Base-by-base conservation (phyloP, 1,140 invertebrate genomes). In the Drosophila rufa region DNA sequence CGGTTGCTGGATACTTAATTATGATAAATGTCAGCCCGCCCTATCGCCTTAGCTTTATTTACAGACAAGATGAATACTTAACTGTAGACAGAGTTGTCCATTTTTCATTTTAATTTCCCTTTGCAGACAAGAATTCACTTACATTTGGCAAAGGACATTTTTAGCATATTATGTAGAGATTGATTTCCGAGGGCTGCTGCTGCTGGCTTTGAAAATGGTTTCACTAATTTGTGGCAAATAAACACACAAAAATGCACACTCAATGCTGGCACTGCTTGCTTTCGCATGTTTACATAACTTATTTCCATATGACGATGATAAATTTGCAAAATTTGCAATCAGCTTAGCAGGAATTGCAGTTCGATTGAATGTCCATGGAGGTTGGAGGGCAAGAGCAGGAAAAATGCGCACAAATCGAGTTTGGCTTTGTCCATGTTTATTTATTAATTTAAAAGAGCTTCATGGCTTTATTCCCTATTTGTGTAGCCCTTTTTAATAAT, bases 191-290 rank as follows among this genome's bases (percentile, higher is more conserved):
- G 17, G 25, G 22, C 50, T 27, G 27, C 27, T 27, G 27, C 27
- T 62, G 22, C 22, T 25, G 22, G 8, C n/a, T 51, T 51, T n/a
- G 5, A 53, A 53, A 53, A 33, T n/a, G 25, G 25, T 19, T 12
- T 27, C 36, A 43, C 25, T 56, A 56, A 55, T 38, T 64, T 56
- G 7, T n/a, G 9, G 17, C 61, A 64, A 64, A 56, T 64, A 64
- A 43, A 55, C 61, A 55, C 19, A 33, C 25, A 45, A 59, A 59
- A 45, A 42, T 15, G 22, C 57, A 59, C 27, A 19, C 15, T 42
- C 15, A 57, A 43, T 30, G 40, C 40, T n/a, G 27, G 27, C 30
- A 48, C 6, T 7, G 11, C 57, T 1, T 12, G 22, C 27, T n/a
- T 22, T 46, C n/a, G 12, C 17, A 55, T 56, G 61, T 12, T 65